These are phyloP conservation scores for human (Homo sapiens) DNA, from an alignment of 2,113 vertebrate species.

Conservation along the genomic window DNA sequence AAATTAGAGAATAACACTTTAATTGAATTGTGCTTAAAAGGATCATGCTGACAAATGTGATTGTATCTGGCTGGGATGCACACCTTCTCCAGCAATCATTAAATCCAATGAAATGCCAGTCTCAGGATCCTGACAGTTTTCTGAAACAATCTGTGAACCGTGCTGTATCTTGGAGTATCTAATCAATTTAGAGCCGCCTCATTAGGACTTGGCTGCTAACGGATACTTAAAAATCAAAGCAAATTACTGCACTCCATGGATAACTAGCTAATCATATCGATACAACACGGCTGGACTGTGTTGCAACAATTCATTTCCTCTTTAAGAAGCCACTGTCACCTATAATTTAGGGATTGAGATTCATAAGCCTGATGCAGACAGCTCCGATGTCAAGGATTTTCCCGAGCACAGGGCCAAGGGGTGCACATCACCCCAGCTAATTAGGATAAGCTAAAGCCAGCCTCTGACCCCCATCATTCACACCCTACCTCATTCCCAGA, in stretches of 20 bases:
- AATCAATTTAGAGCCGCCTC: slow-evolving; percentile 94
- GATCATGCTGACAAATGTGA: slow-evolving; percentile 98
- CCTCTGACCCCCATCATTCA: background rate
- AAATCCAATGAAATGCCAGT: slow-evolving; percentile 97
- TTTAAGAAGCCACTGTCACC: slow-evolving; percentile 78
- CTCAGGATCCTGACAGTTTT: slow-evolving; percentile 89
- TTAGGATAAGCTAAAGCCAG: background rate
- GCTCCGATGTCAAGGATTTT: slow-evolving; percentile 74
- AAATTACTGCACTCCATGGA: slow-evolving; percentile 88
- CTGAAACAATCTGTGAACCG: slow-evolving; percentile 92
- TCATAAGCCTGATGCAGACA: slow-evolving; percentile 76
- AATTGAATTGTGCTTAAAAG: slow-evolving; percentile 99
- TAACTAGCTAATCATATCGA: slow-evolving; percentile 88
- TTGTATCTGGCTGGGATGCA: slow-evolving; percentile 94
- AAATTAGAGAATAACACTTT: slow-evolving; percentile 97
- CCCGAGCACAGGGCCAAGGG: background rate
- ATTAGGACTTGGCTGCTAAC: slow-evolving; percentile 86
- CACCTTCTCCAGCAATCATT: slow-evolving; percentile 91
- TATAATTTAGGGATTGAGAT: slow-evolving; percentile 85
- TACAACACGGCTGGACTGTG: slow-evolving; percentile 83
- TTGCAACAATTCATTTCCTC: slow-evolving; percentile 85
- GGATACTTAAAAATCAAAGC: slow-evolving; percentile 90
- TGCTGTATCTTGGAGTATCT: slow-evolving; percentile 87
- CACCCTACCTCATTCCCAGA: background rate
- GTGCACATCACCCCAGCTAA: background rate